Evolutionary conservation across 2,797 vertebrate species (phyloP).

Genomic region (Aphelocoma californica): DNA sequence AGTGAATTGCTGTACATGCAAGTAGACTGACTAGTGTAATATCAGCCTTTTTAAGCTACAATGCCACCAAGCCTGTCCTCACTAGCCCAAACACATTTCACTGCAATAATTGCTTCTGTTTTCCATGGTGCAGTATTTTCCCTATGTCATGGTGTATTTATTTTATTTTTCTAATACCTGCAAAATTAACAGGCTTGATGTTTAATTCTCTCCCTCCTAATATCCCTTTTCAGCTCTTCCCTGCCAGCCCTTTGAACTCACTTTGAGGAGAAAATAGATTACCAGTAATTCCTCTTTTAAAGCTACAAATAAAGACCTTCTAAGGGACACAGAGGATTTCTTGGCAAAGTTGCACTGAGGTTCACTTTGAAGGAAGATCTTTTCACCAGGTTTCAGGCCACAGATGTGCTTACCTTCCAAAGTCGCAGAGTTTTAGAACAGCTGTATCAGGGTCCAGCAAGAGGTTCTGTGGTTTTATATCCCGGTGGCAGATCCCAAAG

Average conservation of each 20-base stretch:
- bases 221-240: not conserved
- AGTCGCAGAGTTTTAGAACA: constrained; percentile 98
- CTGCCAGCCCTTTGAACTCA: not conserved
- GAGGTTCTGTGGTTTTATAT: constrained; percentile 99
- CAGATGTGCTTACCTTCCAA: constrained; percentile 88
- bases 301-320: not conserved
- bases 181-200: not conserved
- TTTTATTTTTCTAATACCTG: not conserved
- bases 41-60: not conserved
- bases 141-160: not conserved
- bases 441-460: constrained; percentile 98
- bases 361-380: not conserved
- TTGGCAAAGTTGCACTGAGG: not conserved
- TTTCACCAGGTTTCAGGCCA: not conserved
- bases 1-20: not conserved
- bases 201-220: not conserved
- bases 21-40: not conserved
- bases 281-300: not conserved
- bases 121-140: not conserved
- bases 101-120: not conserved
- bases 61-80: not conserved
- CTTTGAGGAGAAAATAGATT: not conserved
- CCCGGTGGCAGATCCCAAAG: constrained; percentile 99
- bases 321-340: not conserved
- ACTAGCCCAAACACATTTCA: not conserved